phyloP scores from a whole-genome alignment of 2,113 vertebrate species.

The Rhinichthys klamathensis region DNA sequence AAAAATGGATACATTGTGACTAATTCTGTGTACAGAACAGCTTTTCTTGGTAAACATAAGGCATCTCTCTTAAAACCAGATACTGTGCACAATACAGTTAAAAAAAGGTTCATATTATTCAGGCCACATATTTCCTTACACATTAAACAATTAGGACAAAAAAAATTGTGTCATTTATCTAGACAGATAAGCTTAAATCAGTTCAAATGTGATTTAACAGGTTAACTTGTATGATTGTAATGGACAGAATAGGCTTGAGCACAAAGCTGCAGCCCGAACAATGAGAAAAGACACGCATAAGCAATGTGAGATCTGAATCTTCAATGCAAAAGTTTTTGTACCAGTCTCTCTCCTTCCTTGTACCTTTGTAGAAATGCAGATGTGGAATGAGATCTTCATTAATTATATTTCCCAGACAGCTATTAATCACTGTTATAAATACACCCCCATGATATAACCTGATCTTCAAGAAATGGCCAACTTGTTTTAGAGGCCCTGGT shows the following conservation, averaged over 20 bases:
- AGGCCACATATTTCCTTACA: slow-evolving; percentile 74
- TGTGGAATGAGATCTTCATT: background rate
- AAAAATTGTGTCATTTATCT: slow-evolving; percentile 46
- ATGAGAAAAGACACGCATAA: slow-evolving; percentile 11
- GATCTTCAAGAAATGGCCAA: background rate
- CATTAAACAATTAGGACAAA: slow-evolving; percentile 71
- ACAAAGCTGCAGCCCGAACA: slow-evolving; percentile 1
- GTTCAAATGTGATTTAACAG: slow-evolving; percentile 28
- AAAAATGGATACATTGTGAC: slow-evolving; percentile 95
- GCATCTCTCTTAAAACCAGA: slow-evolving; percentile 86
- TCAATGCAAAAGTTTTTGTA: background rate
- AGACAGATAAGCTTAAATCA: slow-evolving; percentile 35
- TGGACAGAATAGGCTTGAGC: background rate
- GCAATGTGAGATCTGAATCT: background rate
- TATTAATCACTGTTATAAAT: background rate
- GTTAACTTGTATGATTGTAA: slow-evolving; percentile 9
- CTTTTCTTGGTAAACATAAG: slow-evolving; percentile 92
- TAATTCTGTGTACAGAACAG: slow-evolving; percentile 87
- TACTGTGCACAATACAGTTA: slow-evolving; percentile 84
- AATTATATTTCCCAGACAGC: background rate
- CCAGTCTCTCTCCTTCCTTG: background rate
- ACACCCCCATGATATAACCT: background rate
- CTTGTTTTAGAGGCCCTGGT: background rate
- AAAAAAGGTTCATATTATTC: slow-evolving; percentile 82
- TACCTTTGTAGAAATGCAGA: background rate